Evolutionary conservation across 2,797 vertebrate genomes (phyloP).

Genomic region (Pseudochromis fuscus): DNA sequence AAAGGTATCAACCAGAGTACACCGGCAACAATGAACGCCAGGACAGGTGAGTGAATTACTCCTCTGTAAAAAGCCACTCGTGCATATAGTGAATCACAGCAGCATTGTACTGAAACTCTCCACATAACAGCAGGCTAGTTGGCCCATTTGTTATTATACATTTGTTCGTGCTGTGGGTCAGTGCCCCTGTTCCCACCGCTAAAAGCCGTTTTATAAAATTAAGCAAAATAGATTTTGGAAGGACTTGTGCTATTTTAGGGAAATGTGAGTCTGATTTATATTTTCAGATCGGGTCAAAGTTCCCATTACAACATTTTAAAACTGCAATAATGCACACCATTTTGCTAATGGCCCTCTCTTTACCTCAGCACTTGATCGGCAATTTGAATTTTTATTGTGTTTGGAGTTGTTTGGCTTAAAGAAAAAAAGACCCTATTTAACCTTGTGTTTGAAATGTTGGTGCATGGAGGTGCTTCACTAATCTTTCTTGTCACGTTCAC

Average conservation of each 20-base stretch:
- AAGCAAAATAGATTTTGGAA: conserved; percentile 34
- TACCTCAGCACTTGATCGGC: conserved; percentile 28
- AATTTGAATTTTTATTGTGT: conserved; percentile 57
- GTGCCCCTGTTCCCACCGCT: conserved; percentile 25
- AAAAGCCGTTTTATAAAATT: conserved; percentile 46
- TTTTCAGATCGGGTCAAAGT: conserved; percentile 47
- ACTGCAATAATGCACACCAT: conserved; percentile 47
- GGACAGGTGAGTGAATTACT: conserved; percentile 89
- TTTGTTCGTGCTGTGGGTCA: conserved; percentile 4
- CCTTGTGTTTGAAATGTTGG: conserved; percentile 39
- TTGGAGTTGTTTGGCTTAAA: conserved; percentile 46
- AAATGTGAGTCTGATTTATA: conserved; percentile 38
- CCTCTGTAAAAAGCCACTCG: conserved; percentile 5
- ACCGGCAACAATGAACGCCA: conserved; percentile 96
- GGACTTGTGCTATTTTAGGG: conserved; percentile 8
- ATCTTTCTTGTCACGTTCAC: conserved; percentile 23
- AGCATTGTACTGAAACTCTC: not conserved
- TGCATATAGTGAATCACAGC: conserved; percentile 18
- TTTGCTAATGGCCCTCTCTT: conserved; percentile 45
- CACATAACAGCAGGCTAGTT: conserved; percentile 8
- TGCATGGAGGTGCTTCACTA: conserved; percentile 3
- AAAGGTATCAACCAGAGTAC: conserved; percentile 92
- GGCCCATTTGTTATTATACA: conserved; percentile 22
- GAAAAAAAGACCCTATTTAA: conserved; percentile 36
- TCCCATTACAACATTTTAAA: conserved; percentile 56